Base-by-base conservation (phyloP, 2,888 invertebrate genomes). In the Pogonocherus hispidulus region DNA sequence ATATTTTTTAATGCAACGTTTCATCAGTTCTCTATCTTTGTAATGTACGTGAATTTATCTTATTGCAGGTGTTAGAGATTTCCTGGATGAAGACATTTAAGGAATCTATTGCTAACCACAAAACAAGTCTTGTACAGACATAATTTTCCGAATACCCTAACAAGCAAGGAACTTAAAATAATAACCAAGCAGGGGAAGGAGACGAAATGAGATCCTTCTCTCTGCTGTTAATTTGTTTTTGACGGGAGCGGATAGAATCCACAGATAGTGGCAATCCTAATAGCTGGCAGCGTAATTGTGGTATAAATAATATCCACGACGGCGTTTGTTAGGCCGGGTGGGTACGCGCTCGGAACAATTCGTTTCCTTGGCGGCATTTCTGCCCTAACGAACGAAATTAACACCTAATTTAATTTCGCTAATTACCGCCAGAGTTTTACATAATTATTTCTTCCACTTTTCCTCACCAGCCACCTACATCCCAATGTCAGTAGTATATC, bases 151-250 rank as follows among this genome's bases (percentile, higher is more conserved):
- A n/a, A n/a, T n/a, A 16, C 52, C 32, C 18, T 16, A 1, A 16
- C 14, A 19, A 35, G 52, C 32, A 54, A 32, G 52, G 18, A 27
- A 32, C 18, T 54, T 16, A 32, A 54, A 54, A 54, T 54, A 54
- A 54, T 35, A 54, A 54, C 52, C n/a, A n/a, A 32, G 11, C 52
- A 32, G 52, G 14, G 32, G n/a, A n/a, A n/a, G n/a, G n/a, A n/a
- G n/a, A n/a, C n/a, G n/a, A n/a, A 32, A 14, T 32, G 52, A 27
- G 52, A 54, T 54, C 27, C 52, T 32, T 44, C 16, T 32, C 32
- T 32, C 9, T n/a, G 32, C 32, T 35, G 27, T 54, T 54, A 54
- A 54, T 54, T 54, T 54, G 52, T 54, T 54, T 54, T 54, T 18
- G 35, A 35, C n/a, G 32, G 32, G 52, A 14, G 9, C 35, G 52